Percentiles rank a stretch among this genome's conserved stretches.
Conservation (phyloP, 2,888 invertebrate genomes). For the Aleiodes testaceus region DNA sequence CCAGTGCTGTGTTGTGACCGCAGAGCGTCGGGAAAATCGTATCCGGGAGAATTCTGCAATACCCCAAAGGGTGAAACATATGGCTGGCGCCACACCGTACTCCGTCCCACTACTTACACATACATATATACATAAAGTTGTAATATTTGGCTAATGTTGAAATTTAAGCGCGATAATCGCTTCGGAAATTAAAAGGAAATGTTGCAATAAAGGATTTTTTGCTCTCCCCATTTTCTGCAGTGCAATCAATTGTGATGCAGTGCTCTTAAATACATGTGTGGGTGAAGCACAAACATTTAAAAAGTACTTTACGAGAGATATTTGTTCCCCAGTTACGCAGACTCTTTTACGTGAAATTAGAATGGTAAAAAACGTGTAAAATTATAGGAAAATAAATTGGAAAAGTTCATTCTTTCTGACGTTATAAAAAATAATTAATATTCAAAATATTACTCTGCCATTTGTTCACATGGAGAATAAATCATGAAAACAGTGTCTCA, state of each 20-base stretch:
- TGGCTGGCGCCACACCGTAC: conserved; percentile 35
- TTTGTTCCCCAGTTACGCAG: not conserved
- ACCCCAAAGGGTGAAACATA: conserved; percentile 37
- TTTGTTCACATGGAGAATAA: too few species aligned
- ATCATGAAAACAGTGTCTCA: too few species aligned
- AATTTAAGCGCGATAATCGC: conserved; percentile 24
- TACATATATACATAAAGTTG: not conserved
- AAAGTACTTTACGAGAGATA: not conserved
- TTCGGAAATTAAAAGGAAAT: conserved; percentile 18
- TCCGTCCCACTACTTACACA: not conserved
- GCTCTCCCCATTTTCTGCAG: not conserved
- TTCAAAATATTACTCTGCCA: too few species aligned
- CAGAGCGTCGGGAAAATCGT: conserved; percentile 32
- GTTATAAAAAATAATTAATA: too few species aligned
- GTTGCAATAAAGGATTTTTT: not conserved
- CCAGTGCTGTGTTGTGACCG: conserved; percentile 16
- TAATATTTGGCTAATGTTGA: conserved; percentile 2
- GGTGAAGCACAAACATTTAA: not conserved
- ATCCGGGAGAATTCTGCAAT: conserved; percentile 36
- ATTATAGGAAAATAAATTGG: not conserved
- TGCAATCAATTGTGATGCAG: conserved; percentile 7
- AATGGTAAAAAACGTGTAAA: not conserved
- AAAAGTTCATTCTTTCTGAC: too few species aligned
- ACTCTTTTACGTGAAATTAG: too few species aligned
- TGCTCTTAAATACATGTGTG: not conserved